A percentile compares a stretch with the other conserved stretches of the same genome.
Evolutionary conservation across 2,888 invertebrate genomes (phyloP).

Genomic region (Ormia ochracea): DNA sequence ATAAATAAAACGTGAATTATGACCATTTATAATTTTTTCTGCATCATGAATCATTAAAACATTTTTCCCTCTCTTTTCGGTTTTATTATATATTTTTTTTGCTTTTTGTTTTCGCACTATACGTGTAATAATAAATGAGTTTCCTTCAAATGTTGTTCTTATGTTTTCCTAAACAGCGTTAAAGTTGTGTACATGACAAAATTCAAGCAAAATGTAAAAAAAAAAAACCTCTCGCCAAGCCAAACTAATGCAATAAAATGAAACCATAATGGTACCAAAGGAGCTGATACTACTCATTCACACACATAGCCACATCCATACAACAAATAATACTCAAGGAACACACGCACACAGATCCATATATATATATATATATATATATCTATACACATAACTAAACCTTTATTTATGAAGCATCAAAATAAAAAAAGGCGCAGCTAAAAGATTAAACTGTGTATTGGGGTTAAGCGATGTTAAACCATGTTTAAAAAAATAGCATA

Average conservation of each 20-base stretch:
- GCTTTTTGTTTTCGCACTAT: conserved; percentile 4
- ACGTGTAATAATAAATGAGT: conserved; percentile 26
- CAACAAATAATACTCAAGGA: too few species aligned
- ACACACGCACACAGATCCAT: background rate
- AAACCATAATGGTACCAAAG: conserved; percentile 18
- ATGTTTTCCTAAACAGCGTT: conserved; percentile 26
- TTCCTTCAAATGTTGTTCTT: background rate
- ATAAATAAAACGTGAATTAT: background rate
- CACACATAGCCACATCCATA: background rate
- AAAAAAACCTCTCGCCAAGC: conserved; percentile 1
- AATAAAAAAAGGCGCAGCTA: conserved; percentile 57
- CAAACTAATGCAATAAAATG: conserved; percentile 41
- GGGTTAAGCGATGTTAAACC: conserved; percentile 65
- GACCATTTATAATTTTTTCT: background rate
- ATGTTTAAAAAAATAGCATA: conserved; percentile 46
- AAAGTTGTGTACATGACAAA: conserved; percentile 36
- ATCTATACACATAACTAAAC: background rate
- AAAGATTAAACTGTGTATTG: conserved; percentile 67
- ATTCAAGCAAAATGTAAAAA: background rate
- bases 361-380: background rate
- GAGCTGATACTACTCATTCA: background rate
- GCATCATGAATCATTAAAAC: conserved; percentile 7
- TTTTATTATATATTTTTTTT: background rate
- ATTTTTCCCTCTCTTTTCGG: background rate
- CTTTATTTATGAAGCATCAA: background rate